These are phyloP conservation scores for Onychorhynchus coronatus DNA, from an alignment of 2,113 vertebrate genomes.

Conservation along the genomic window DNA sequence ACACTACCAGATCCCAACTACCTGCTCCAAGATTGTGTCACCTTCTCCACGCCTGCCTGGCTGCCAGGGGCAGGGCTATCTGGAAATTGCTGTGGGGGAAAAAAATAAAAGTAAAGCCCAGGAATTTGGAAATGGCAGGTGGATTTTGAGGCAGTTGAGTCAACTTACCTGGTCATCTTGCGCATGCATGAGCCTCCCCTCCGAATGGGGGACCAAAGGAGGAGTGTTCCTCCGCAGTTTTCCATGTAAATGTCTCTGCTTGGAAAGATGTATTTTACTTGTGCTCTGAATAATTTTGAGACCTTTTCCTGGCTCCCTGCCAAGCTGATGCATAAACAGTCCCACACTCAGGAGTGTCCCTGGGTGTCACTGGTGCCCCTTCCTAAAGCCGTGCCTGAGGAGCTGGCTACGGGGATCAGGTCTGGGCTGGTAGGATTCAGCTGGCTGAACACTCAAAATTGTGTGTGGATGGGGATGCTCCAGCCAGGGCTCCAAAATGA, in stretches of 20 bases:
- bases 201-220: background rate
- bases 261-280: background rate
- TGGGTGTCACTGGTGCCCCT: background rate
- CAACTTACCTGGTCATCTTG: rapidly evolving
- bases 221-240: background rate
- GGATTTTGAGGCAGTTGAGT: background rate
- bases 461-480: background rate
- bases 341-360: background rate
- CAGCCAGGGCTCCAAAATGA: background rate
- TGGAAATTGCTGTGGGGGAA: background rate
- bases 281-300: background rate
- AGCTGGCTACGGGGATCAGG: rapidly evolving
- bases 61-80: background rate
- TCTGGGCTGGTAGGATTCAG: background rate
- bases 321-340: background rate
- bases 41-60: background rate
- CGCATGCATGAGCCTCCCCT: background rate
- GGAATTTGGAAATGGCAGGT: background rate
- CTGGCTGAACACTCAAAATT: background rate
- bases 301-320: background rate
- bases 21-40: background rate
- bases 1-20: background rate
- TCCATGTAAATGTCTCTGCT: background rate
- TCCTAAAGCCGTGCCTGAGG: background rate
- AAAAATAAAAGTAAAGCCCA: background rate